These are phyloP conservation scores for Chrysaora quinquecirrha DNA, from an alignment of 30 jellyfish, hydroid and myxozoan species.

Conservation along the genomic window DNA sequence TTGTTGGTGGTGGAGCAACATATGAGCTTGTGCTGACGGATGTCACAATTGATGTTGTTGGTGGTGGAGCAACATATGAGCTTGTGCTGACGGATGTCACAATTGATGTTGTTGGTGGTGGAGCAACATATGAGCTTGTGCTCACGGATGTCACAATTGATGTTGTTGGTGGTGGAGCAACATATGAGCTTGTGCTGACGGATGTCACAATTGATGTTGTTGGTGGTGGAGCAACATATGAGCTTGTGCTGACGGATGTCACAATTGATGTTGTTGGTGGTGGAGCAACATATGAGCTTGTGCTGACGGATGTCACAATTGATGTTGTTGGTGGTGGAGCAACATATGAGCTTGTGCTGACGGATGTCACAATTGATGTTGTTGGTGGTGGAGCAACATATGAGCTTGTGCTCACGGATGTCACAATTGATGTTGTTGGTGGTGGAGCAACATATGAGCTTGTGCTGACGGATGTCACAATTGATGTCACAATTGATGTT, in stretches of 20 bases:
- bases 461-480: not conserved
- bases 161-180: slow-evolving; percentile 1
- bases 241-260: not conserved
- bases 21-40: not conserved
- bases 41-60: not conserved
- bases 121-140: not conserved
- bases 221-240: not conserved
- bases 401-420: not conserved
- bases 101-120: not conserved
- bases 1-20: not conserved
- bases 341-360: not conserved
- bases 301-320: not conserved
- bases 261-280: not conserved
- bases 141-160: not conserved
- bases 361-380: not conserved
- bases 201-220: not conserved
- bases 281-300: not conserved
- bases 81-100: not conserved
- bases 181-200: not conserved
- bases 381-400: not conserved
- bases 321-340: slow-evolving; percentile 2
- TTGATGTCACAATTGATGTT: not conserved
- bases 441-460: not conserved
- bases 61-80: not conserved
- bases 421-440: not conserved